These are phyloP conservation scores for Lophius piscatorius DNA, from an alignment of 2,113 vertebrate genomes.

Conservation along the genomic window DNA sequence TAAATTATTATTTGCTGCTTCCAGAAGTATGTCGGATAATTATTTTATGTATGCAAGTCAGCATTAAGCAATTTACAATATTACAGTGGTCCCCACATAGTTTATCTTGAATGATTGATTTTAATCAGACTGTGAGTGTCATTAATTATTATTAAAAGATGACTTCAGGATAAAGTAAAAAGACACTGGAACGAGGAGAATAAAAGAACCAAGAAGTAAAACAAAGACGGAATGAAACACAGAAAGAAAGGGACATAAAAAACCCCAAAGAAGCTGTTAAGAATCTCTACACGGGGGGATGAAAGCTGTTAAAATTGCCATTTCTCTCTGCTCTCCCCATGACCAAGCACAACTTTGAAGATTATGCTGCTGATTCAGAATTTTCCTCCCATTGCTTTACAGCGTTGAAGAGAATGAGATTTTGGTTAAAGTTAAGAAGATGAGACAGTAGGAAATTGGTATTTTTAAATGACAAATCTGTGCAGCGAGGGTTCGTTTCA, in stretches of 20 bases:
- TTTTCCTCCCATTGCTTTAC: background rate
- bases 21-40: background rate
- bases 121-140: background rate
- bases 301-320: constrained; percentile 9
- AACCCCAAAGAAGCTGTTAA: too few relatives aligned
- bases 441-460: constrained; percentile 13
- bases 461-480: background rate
- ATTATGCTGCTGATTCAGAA: constrained; percentile 8
- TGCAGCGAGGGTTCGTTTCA: background rate
- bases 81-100: background rate
- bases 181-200: background rate
- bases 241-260: too few relatives aligned
- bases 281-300: background rate
- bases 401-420: constrained; percentile 25
- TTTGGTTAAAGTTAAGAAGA: constrained; percentile 13
- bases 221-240: too few relatives aligned
- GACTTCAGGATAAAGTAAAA: background rate
- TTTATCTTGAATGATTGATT: background rate
- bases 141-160: constrained; percentile 1
- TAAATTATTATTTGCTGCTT: too few relatives aligned
- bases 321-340: constrained; percentile 8
- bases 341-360: constrained; percentile 28
- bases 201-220: too few relatives aligned
- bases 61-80: background rate
- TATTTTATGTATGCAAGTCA: background rate